Conservation (phyloP, 2,113 vertebrate genomes). For the Thunnus maccoyii region DNA sequence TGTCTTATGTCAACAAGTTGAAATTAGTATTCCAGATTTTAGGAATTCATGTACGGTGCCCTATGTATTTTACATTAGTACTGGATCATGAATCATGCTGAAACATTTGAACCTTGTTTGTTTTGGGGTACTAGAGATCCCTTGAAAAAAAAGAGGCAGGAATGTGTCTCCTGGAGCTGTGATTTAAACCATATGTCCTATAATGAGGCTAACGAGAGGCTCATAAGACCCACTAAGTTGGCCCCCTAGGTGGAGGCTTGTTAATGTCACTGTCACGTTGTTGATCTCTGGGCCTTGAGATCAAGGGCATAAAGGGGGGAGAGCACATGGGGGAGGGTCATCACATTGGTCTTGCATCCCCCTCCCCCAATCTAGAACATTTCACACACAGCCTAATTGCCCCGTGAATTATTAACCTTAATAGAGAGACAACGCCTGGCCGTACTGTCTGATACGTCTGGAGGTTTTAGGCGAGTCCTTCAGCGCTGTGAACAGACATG, state of each 20-base stretch:
- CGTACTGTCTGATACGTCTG: conserved; percentile 48
- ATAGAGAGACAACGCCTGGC: conserved; percentile 53
- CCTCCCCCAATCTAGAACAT: conserved; percentile 41
- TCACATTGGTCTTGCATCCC: not conserved
- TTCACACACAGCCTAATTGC: conserved; percentile 67
- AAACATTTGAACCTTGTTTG: conserved; percentile 59
- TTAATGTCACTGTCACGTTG: conserved; percentile 87
- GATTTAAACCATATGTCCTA: conserved; percentile 91
- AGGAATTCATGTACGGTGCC: not conserved
- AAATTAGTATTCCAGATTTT: not conserved
- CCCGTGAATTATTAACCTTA: conserved; percentile 79
- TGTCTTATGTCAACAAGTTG: too few relatives aligned
- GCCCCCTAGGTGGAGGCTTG: conserved; percentile 76
- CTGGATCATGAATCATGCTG: not conserved
- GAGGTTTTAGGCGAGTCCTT: conserved; percentile 50
- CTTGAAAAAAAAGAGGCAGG: conserved; percentile 45
- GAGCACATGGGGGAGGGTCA: conserved; percentile 1
- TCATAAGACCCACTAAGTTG: conserved; percentile 85
- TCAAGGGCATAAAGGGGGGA: conserved; percentile 75
- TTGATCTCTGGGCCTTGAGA: conserved; percentile 76
- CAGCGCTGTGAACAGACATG: conserved; percentile 23
- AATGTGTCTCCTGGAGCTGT: conserved; percentile 86
- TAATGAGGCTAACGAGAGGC: conserved; percentile 91
- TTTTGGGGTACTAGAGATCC: conserved; percentile 73
- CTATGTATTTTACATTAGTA: not conserved